Conservation (phyloP, 1,140 invertebrate genomes). For the Rhagoletis zephyria region DNA sequence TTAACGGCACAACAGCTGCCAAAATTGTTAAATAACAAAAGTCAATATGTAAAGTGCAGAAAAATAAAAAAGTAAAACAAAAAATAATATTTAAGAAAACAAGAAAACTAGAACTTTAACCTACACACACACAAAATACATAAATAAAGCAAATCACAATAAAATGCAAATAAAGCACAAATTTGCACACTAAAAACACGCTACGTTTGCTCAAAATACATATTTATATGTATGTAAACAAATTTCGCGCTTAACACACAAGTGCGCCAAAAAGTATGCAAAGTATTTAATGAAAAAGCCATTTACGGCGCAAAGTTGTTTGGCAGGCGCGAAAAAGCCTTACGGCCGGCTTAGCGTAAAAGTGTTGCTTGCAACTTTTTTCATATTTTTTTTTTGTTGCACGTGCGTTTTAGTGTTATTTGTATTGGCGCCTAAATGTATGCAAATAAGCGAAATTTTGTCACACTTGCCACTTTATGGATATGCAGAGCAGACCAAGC, state of each 20-base stretch:
- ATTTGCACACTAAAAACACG: background rate
- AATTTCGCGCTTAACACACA: background rate
- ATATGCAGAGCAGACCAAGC: background rate
- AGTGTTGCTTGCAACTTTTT: background rate
- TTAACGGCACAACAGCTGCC: background rate
- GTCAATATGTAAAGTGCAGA: background rate
- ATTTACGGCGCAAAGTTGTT: constrained; percentile 43
- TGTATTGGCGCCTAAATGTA: constrained; percentile 34
- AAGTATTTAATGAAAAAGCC: constrained; percentile 37
- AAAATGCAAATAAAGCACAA: constrained; percentile 40
- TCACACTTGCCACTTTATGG: constrained; percentile 31
- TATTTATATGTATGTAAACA: constrained; percentile 50
- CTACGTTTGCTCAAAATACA: too few relatives aligned
- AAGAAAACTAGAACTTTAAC: background rate
- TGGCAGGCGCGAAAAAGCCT: constrained; percentile 33
- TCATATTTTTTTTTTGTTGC: background rate
- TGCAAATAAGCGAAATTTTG: constrained; percentile 50
- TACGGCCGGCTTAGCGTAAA: constrained; percentile 4
- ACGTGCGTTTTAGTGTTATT: constrained; percentile 29
- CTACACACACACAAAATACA: background rate
- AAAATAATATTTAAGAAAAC: background rate
- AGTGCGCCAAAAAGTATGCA: constrained; percentile 38
- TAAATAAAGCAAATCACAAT: constrained; percentile 40
- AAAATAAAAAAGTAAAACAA: background rate
- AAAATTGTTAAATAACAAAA: background rate